phyloP scores from a whole-genome alignment of 2,113 vertebrate species.

The Trichechus manatus region DNA sequence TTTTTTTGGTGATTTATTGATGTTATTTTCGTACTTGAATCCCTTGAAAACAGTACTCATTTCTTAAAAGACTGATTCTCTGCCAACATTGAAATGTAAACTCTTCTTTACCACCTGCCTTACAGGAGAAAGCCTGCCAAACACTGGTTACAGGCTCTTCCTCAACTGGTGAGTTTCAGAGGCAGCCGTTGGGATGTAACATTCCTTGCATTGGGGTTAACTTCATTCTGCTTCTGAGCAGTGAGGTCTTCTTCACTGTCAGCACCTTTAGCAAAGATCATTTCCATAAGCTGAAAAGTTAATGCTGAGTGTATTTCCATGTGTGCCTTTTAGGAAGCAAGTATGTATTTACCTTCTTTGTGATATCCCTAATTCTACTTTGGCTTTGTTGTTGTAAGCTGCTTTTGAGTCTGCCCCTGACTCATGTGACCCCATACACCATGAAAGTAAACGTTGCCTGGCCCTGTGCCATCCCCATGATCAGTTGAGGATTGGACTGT shows the following conservation, averaged over 20 bases:
- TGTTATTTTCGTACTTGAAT: not conserved
- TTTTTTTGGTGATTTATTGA: not conserved
- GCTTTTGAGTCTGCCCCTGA: no score
- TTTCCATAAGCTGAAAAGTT: not conserved
- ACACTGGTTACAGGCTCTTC: not conserved
- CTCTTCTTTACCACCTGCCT: constrained; percentile 1
- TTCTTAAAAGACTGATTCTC: not conserved
- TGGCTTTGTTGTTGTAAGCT: not conserved
- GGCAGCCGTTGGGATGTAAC: not conserved
- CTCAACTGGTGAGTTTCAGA: not conserved
- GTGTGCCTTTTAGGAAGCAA: not conserved
- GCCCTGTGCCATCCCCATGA: no score
- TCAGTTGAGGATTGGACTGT: no score
- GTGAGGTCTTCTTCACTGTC: not conserved
- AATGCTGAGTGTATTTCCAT: not conserved
- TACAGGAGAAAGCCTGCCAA: not conserved
- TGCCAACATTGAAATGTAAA: not conserved
- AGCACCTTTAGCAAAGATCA: not conserved
- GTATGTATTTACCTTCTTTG: not conserved
- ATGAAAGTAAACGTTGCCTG: no score
- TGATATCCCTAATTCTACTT: not conserved
- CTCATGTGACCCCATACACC: no score
- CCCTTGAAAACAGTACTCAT: not conserved
- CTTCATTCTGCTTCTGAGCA: not conserved
- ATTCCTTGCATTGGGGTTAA: not conserved